Percentiles rank a stretch among this genome's conserved stretches.
Conservation (phyloP, 1,140 invertebrate species). For the Arctopsyche grandis region DNA sequence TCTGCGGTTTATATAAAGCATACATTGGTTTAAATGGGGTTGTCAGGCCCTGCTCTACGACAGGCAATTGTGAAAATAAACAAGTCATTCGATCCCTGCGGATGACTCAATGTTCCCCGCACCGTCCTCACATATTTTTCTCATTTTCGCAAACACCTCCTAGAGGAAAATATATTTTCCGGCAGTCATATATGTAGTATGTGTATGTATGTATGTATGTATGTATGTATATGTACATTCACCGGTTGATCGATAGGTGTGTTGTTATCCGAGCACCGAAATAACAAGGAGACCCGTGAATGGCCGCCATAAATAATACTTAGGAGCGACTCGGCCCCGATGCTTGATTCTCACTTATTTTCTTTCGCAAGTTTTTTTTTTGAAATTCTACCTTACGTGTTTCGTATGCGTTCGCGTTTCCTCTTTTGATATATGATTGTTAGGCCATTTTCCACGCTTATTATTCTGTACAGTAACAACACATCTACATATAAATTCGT, state of each 20-base stretch:
- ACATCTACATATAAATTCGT: background rate
- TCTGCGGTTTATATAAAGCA: no score
- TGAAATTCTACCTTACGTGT: background rate
- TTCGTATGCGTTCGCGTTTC: constrained; percentile 2
- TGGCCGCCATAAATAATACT: constrained; percentile 53
- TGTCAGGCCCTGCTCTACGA: constrained; percentile 1
- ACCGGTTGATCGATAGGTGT: constrained; percentile 51
- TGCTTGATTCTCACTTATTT: constrained; percentile 22
- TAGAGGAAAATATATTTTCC: constrained; percentile 44
- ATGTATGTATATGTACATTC: constrained; percentile 38
- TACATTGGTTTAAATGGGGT: constrained; percentile 1
- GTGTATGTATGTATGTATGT: no score
- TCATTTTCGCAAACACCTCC: constrained; percentile 35
- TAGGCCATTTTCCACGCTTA: constrained; percentile 8
- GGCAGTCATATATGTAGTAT: constrained; percentile 44
- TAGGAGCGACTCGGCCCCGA: constrained; percentile 36
- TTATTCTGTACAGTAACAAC: constrained; percentile 5
- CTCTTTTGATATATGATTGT: constrained; percentile 4
- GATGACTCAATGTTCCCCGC: constrained; percentile 45
- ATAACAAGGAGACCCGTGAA: constrained; percentile 51
- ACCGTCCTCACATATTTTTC: constrained; percentile 43
- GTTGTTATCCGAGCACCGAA: constrained; percentile 52
- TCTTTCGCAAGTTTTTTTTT: constrained; percentile 1
- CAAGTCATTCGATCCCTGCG: constrained; percentile 44
- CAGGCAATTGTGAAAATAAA: constrained; percentile 47